Evolutionary conservation across 2,113 vertebrate genomes (phyloP).

Genomic region (Astur gentilis): DNA sequence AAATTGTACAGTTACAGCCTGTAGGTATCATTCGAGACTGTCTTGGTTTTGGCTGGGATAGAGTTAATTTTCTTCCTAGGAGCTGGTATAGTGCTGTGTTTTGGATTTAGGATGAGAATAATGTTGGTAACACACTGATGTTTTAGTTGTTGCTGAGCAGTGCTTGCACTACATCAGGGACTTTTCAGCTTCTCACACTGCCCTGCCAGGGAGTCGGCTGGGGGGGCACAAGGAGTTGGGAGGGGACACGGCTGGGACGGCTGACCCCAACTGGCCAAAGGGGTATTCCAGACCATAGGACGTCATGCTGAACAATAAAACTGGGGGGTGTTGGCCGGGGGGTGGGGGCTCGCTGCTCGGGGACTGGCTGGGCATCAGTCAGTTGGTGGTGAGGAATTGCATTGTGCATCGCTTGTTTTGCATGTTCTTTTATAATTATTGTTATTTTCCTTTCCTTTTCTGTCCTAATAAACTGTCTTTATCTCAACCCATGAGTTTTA

Average conservation of each 20-base stretch:
- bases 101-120: neutral
- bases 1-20: neutral
- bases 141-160: neutral
- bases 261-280: no score
- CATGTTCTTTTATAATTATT: neutral
- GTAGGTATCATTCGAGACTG: neutral
- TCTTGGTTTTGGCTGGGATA: neutral
- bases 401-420: neutral
- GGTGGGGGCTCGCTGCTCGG: neutral
- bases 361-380: neutral
- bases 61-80: neutral
- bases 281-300: neutral
- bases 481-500: neutral
- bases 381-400: neutral
- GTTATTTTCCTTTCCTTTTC: neutral
- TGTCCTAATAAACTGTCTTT: neutral
- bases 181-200: neutral
- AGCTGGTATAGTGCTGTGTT: neutral
- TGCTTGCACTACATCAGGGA: no score
- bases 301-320: neutral
- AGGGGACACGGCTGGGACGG: neutral
- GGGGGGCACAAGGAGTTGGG: neutral
- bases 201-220: neutral
- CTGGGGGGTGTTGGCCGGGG: no score
- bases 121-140: neutral